Evolutionary conservation across 2,113 vertebrate genomes (phyloP).

Genomic region (Elephas maximus): DNA sequence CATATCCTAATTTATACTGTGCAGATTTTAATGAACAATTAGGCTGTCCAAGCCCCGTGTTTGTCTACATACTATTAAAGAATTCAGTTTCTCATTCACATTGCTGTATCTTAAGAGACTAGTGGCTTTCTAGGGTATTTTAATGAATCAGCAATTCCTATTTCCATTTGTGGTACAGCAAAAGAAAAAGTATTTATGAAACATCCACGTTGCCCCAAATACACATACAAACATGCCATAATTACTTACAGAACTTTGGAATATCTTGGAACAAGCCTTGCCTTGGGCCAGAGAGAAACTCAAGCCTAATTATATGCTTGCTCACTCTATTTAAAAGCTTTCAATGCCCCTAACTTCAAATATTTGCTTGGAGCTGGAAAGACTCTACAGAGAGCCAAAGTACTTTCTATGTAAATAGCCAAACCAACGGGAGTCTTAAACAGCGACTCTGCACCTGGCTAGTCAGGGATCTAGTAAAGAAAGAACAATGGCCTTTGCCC

Average conservation of each 20-base stretch:
- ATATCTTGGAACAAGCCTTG: constrained; percentile 32
- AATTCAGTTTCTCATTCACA: neutral
- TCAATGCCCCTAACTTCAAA: constrained; percentile 66
- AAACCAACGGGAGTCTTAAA: neutral
- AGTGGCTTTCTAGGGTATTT: neutral
- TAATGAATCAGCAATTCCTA: constrained; percentile 25
- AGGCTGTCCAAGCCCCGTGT: neutral
- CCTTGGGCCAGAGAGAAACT: constrained; percentile 59
- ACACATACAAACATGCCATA: constrained; percentile 35
- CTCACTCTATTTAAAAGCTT: constrained; percentile 64
- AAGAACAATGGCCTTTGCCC: neutral
- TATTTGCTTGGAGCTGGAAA: constrained; percentile 69
- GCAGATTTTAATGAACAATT: neutral
- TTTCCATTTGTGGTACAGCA: neutral
- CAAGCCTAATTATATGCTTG: constrained; percentile 73
- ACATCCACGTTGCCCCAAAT: neutral
- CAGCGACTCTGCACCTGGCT: neutral
- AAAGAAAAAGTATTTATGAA: constrained; percentile 32
- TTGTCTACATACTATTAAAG: neutral
- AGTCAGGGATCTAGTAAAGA: neutral
- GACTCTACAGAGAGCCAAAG: constrained; percentile 54
- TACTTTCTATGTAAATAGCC: constrained; percentile 65
- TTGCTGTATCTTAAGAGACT: neutral
- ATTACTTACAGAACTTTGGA: constrained; percentile 72
- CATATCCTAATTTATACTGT: neutral